These are phyloP conservation scores for Stenopsyche tienmushanensis DNA, from an alignment of 1,140 invertebrate genomes.

Conservation along the genomic window DNA sequence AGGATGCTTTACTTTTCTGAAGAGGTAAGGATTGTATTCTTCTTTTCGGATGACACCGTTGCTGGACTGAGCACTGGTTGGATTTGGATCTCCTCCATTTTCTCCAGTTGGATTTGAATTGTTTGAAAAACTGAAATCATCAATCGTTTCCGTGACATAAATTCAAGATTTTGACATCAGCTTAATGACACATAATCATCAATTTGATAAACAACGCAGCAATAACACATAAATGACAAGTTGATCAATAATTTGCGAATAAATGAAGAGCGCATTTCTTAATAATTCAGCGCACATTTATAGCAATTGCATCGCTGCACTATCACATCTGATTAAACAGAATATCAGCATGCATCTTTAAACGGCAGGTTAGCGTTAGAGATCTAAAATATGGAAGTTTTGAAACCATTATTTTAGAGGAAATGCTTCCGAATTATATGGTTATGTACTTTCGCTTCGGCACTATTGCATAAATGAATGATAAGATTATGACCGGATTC, in stretches of 20 bases:
- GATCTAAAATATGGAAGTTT: too few relatives aligned
- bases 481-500: not conserved
- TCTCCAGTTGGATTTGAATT: too few relatives aligned
- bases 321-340: too few relatives aligned
- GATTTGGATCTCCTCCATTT: too few relatives aligned
- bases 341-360: too few relatives aligned
- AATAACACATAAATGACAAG: not conserved
- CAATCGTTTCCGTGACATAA: too few relatives aligned
- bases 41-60: constrained; percentile 46
- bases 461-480: too few relatives aligned
- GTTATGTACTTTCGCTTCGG: too few relatives aligned
- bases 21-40: constrained; percentile 54
- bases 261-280: too few relatives aligned
- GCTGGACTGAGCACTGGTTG: constrained; percentile 28
- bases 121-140: not conserved
- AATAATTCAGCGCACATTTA: too few relatives aligned
- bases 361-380: too few relatives aligned
- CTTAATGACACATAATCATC: not conserved
- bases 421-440: not conserved
- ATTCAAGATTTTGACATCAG: not conserved
- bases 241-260: not conserved
- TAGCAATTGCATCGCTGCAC: too few relatives aligned
- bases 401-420: not conserved
- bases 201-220: not conserved
- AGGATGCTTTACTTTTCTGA: constrained; percentile 52